phyloP scores from a whole-genome alignment of 2,113 vertebrate species.

The Callipepla californica region DNA sequence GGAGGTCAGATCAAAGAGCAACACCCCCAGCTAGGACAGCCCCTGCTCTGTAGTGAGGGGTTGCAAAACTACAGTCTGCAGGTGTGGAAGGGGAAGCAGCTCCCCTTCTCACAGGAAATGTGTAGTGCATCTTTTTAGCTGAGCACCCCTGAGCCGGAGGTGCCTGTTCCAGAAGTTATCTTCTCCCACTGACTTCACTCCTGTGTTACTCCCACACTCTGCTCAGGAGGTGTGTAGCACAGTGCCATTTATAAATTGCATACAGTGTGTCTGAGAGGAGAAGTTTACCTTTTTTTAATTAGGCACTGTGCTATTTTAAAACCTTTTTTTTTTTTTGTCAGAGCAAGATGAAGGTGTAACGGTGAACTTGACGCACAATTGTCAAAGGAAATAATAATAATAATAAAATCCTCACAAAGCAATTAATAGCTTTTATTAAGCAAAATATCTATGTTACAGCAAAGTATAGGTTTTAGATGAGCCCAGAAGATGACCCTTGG shows the following conservation, averaged over 20 bases:
- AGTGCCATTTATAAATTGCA: slow-evolving; percentile 17
- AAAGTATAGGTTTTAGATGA: slow-evolving; percentile 73
- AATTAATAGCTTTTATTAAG: slow-evolving; percentile 66
- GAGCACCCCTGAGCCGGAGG: background rate
- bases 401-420: slow-evolving; percentile 43
- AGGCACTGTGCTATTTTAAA: slow-evolving; percentile 49
- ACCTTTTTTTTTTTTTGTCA: slow-evolving; percentile 10
- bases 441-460: slow-evolving; percentile 47
- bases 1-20: background rate
- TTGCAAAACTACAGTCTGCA: background rate
- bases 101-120: background rate
- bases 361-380: slow-evolving; percentile 52
- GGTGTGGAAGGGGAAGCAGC: background rate
- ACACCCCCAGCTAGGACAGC: background rate
- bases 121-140: background rate
- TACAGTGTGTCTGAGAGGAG: slow-evolving; percentile 11
- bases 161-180: slow-evolving; percentile 49
- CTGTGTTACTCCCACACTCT: slow-evolving; percentile 46
- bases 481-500: slow-evolving; percentile 66
- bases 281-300: slow-evolving; percentile 56
- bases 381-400: slow-evolving; percentile 64
- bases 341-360: slow-evolving; percentile 36
- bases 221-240: background rate
- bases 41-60: rapidly evolving
- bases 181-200: slow-evolving; percentile 52